These are phyloP conservation scores for Ennomos erosarius DNA, from an alignment of 2,888 invertebrate species.

Conservation along the genomic window DNA sequence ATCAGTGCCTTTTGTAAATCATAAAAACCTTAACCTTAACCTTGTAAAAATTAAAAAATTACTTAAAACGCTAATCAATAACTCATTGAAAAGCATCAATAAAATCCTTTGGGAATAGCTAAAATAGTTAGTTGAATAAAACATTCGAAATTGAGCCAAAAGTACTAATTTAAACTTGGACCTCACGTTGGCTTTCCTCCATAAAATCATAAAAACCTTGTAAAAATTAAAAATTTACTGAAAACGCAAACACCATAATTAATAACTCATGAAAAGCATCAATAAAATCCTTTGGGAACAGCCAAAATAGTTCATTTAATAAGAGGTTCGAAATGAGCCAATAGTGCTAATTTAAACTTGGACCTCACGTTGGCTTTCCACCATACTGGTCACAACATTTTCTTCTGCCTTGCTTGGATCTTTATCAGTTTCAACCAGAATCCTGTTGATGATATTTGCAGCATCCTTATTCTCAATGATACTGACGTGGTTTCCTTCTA, in stretches of 20 bases:
- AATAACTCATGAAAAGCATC: conserved; percentile 23
- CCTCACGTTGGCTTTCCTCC: too few relatives aligned
- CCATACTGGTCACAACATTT: conserved; percentile 68
- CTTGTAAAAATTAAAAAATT: conserved; percentile 35
- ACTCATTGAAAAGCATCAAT: conserved; percentile 26
- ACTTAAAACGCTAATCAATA: conserved; percentile 30
- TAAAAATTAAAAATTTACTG: conserved; percentile 35
- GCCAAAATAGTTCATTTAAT: conserved; percentile 2
- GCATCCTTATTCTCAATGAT: conserved; percentile 88
- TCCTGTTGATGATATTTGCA: conserved; percentile 86
- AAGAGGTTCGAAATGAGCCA: background rate
- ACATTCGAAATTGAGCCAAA: background rate
- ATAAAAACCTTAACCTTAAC: conserved; percentile 38
- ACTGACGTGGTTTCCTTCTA: conserved; percentile 90
- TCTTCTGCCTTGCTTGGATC: conserved; percentile 55
- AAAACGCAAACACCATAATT: conserved; percentile 29
- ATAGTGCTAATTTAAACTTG: conserved; percentile 40
- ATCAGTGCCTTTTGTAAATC: conserved; percentile 22
- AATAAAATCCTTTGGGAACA: conserved; percentile 23
- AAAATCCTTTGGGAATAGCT: conserved; percentile 22
- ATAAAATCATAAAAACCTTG: conserved; percentile 37
- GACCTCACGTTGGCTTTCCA: conserved; percentile 67
- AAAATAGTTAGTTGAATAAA: background rate
- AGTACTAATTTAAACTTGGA: too few relatives aligned
- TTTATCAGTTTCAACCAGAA: conserved; percentile 54